Base-by-base conservation (phyloP, 2,888 invertebrate species). In the Dicyrtoma fusca region DNA sequence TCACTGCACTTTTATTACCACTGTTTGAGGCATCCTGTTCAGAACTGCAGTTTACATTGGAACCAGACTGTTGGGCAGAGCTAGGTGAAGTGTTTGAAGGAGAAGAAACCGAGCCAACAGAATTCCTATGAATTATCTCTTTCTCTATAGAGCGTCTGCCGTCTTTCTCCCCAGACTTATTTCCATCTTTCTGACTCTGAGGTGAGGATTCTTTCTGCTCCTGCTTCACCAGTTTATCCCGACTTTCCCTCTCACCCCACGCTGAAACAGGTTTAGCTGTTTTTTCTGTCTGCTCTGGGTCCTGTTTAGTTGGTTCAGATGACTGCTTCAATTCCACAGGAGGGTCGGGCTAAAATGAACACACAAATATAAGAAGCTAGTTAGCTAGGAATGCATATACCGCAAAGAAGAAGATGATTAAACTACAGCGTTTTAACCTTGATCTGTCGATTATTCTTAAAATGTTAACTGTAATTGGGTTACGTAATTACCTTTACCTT, bases 131-230 rank as follows among this genome's bases (percentile, higher is more conserved):
- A 8, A 34, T 34, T 34, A 34, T 64, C 25, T 71, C 71, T 42
- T 45, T 65, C 17, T 70, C 65, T 23, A 45, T 45, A 34, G 74
- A 51, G 26, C 65, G 69, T 62, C 74, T 42, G 6, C 11, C 55
- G 61, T 71, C 62, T 21, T 25, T 45, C 21, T 63, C 63, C 3
- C 61, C 49, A 26, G 59, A 61, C 13, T 21, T 44, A 69, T 59
- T 19, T 11, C 23, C 42, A 57, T 57, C 65, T 34, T 23, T 42
- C 13, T 42, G 26, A 21, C 17, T 34, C 11, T n/a, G 45, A 59
- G 70, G 71, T 8, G 61, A 45, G n/a, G 59, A 10, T n/a, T 75
- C 73, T 45, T 75, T 69, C 26, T 73, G 73, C n/a, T 71, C 71
- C 0, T 64, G 42, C 51, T 71, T 73, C 1, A 44, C 19, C 0